Evolutionary conservation across 2,797 vertebrate species (phyloP).

Genomic region (Sebastes variabilis): DNA sequence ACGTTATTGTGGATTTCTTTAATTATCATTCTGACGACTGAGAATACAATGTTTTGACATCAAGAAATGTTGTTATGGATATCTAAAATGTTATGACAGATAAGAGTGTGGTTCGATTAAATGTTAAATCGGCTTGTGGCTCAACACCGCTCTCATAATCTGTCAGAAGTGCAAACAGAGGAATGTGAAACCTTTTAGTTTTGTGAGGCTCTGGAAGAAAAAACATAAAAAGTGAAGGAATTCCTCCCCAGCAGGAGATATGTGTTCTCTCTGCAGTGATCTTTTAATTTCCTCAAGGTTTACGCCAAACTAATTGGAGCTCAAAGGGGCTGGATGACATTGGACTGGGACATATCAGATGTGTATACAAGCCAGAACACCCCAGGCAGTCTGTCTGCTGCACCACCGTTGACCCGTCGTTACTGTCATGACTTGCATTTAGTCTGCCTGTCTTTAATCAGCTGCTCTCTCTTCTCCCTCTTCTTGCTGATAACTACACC

Average conservation of each 20-base stretch:
- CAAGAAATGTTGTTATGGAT: too few relatives aligned
- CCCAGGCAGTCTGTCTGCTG: neutral
- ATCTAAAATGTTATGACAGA: neutral
- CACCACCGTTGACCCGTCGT: neutral
- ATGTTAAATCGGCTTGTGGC: neutral
- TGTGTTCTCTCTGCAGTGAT: slow-evolving; percentile 17
- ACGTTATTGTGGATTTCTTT: too few relatives aligned
- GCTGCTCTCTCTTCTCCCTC: neutral
- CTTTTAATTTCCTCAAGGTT: slow-evolving; percentile 60
- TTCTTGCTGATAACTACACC: neutral
- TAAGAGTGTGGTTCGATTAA: neutral
- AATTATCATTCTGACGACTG: too few relatives aligned
- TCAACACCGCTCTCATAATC: neutral
- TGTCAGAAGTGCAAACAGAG: slow-evolving; percentile 10
- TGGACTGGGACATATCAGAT: neutral
- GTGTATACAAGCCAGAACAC: neutral
- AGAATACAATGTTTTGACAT: too few relatives aligned
- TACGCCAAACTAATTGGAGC: slow-evolving; percentile 14
- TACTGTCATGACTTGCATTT: neutral
- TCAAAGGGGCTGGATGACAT: neutral
- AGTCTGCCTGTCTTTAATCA: neutral
- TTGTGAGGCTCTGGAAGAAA: neutral
- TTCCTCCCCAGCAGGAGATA: slow-evolving; percentile 43
- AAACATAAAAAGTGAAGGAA: slow-evolving; percentile 40
- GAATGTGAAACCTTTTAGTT: slow-evolving; percentile 40